These are phyloP conservation scores for Oreochromis tanganicae DNA, from an alignment of 2,113 vertebrate genomes.

Conservation along the genomic window DNA sequence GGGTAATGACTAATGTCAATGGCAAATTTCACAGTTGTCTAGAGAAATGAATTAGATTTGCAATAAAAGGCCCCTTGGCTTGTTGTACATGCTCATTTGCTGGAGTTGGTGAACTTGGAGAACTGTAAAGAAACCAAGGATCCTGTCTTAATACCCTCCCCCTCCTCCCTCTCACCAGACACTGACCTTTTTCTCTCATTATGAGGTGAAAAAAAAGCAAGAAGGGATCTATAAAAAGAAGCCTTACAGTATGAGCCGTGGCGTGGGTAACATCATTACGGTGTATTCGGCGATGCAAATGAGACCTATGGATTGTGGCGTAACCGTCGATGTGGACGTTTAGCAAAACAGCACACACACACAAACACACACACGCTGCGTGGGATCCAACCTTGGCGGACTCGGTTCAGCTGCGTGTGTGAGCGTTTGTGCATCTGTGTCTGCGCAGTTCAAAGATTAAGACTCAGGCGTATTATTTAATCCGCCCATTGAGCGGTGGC, in stretches of 20 bases:
- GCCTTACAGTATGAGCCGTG: conserved; percentile 11
- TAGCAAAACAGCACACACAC: conserved; percentile 11
- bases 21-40: conserved; percentile 99
- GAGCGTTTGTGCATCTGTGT: conserved; percentile 32
- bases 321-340: conserved; percentile 37
- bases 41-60: conserved; percentile 99
- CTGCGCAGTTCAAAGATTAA: conserved; percentile 68
- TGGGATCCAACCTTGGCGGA: conserved; percentile 1
- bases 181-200: conserved; percentile 92
- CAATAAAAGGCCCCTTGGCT: conserved; percentile 95
- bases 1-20: conserved; percentile 99
- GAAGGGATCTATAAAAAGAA: conserved; percentile 65
- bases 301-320: conserved; percentile 45
- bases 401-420: conserved; percentile 8
- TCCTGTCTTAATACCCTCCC: conserved; percentile 83
- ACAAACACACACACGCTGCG: conserved; percentile 12
- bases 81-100: conserved; percentile 91
- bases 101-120: conserved; percentile 88
- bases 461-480: conserved; percentile 67
- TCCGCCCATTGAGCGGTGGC: conserved; percentile 67
- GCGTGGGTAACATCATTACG: conserved; percentile 28
- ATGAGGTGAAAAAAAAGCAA: conserved; percentile 44
- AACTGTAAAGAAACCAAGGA: conserved; percentile 86
- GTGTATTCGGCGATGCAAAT: conserved; percentile 47
- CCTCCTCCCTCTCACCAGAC: conserved; percentile 77